Evolutionary conservation across 2,888 invertebrate species (phyloP), one percentile per base, ranked within the genome.

Genomic region (Mimachlamys varia): DNA sequence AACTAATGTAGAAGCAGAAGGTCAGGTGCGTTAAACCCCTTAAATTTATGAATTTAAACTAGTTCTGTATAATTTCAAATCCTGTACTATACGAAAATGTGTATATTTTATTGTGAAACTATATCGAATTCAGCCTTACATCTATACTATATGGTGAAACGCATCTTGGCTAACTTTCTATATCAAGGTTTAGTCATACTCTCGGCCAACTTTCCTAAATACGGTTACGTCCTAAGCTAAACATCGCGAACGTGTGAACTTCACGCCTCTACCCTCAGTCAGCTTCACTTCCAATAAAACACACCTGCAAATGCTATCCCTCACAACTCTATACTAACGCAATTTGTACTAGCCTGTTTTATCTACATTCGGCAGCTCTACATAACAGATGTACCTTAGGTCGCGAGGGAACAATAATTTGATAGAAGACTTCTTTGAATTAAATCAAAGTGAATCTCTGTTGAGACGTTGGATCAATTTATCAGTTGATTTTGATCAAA

Each of bases 401-500:
- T 76, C 76, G 76, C 33, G 12, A 27, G 76, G 76, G 76, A 76
- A 76, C 76, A 76, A 76, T 76, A 33, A 76, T 76, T 76, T 76
- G 76, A 76, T 76, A 76, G 33, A 76, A 76, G 76, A 76, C 33
- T 76, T 76, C 76, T 76, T 33, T 76, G 76, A 76, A 76, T 76
- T 76, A 76, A 76, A 76, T 76, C 76, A 76, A 27, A 76, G 76
- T 27, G 76, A 76, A 76, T 76, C 76, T 19, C 76, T 76, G 76
- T 76, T 76, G 76, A 76, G 76, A 33, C 27, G 76, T 76, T 76
- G 76, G 76, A 76, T 76, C 76, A 76, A 76, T 76, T 76, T 76
- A 76, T 76, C 76, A 76, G 76, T 76, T 76, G 76, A 76, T 76
- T 76, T 76, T 76, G 19, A 76, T 76, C 76, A 76, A 33, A 76